Conservation (phyloP, 2,797 vertebrate species). For the Parambassis ranga region DNA sequence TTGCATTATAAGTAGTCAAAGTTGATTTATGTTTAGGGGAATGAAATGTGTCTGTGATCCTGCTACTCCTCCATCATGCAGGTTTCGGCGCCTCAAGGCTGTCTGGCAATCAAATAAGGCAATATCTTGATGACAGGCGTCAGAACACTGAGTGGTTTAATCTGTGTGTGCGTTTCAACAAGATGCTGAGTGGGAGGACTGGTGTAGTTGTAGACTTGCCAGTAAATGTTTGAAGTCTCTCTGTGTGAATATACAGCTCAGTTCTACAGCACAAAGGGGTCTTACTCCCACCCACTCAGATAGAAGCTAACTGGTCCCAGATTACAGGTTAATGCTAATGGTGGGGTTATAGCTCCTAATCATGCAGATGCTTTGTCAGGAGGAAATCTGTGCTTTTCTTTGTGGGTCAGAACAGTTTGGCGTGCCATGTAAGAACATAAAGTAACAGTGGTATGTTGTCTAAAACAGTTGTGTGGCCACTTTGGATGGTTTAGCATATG, state of each 20-base stretch:
- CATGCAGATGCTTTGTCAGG: slow-evolving; percentile 37
- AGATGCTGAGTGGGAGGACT: slow-evolving; percentile 60
- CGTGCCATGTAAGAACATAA: slow-evolving; percentile 1
- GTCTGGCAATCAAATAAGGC: slow-evolving; percentile 37
- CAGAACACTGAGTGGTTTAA: slow-evolving; percentile 5
- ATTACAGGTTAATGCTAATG: slow-evolving; percentile 57
- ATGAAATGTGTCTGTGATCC: slow-evolving; percentile 19
- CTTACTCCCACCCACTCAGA: slow-evolving; percentile 36
- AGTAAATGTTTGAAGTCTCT: slow-evolving; percentile 49
- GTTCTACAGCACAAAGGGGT: slow-evolving; percentile 31
- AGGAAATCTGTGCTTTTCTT: neutral
- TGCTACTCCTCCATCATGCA: slow-evolving; percentile 20
- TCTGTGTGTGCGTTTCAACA: slow-evolving; percentile 32
- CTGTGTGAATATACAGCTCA: slow-evolving; percentile 2
- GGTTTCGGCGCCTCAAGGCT: slow-evolving; percentile 14
- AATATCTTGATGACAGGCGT: neutral
- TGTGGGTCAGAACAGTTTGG: slow-evolving; percentile 15
- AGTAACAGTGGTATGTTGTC: too few relatives aligned
- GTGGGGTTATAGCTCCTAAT: slow-evolving; percentile 31
- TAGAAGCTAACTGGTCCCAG: slow-evolving; percentile 36
- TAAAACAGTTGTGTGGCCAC: too few relatives aligned
- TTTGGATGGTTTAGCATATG: too few relatives aligned
- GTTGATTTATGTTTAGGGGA: slow-evolving; percentile 50
- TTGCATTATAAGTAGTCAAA: slow-evolving; percentile 6
- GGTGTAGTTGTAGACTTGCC: slow-evolving; percentile 25